Conservation (phyloP, 2,797 vertebrate genomes). For the Anisognathus igniventris region DNA sequence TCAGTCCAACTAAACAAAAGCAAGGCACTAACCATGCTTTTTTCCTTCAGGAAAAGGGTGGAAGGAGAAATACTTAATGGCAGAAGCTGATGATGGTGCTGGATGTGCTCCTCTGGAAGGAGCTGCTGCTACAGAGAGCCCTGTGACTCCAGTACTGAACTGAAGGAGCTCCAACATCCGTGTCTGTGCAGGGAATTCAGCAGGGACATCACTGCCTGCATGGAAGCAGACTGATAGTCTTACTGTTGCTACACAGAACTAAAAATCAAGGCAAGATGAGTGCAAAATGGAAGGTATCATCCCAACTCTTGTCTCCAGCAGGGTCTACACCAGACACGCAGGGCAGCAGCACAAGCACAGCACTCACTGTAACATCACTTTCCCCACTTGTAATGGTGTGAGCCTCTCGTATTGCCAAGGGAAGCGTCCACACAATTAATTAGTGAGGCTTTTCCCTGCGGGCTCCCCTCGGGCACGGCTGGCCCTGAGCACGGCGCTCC, state of each 20-base stretch:
- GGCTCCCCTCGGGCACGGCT: accelerated
- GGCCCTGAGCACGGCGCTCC: not conserved
- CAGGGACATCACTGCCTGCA: not conserved
- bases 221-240: accelerated
- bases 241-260: accelerated
- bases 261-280: accelerated
- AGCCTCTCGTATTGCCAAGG: accelerated
- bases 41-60: not conserved
- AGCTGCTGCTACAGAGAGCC: accelerated
- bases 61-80: not conserved
- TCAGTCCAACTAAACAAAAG: not conserved
- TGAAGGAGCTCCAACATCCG: accelerated
- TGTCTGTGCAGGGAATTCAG: accelerated
- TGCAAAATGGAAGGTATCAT: accelerated
- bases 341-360: accelerated
- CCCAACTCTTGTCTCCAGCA: accelerated
- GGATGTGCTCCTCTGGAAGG: not conserved
- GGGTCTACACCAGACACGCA: accelerated
- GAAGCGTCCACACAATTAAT: accelerated
- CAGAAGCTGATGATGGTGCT: not conserved
- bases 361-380: accelerated
- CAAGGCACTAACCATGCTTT: accelerated
- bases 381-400: accelerated
- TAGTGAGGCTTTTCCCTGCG: accelerated
- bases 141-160: accelerated